Evolutionary conservation across 2,888 invertebrate genomes (phyloP).

Genomic region (Pherbina coryleti): DNA sequence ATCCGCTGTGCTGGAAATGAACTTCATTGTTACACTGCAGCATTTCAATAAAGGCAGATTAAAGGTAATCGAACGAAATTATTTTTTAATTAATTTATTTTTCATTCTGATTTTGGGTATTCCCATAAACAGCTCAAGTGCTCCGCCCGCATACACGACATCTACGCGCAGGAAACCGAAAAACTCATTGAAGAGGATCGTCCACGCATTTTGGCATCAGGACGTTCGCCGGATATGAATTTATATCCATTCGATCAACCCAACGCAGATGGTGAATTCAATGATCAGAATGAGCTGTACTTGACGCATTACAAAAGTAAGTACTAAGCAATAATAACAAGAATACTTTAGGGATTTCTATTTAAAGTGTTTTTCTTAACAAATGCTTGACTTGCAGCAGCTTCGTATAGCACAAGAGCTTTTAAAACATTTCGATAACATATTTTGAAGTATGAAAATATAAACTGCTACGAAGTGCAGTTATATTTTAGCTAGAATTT

Average conservation of each 20-base stretch:
- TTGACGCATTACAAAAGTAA: constrained; percentile 66
- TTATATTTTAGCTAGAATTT: too few relatives aligned
- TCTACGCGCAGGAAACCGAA: constrained; percentile 67
- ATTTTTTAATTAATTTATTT: not conserved
- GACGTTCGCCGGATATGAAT: constrained; percentile 67
- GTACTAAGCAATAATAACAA: constrained; percentile 33
- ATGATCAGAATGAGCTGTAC: constrained; percentile 65
- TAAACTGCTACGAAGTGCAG: too few relatives aligned
- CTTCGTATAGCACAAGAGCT: too few relatives aligned
- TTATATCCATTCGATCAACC: constrained; percentile 67
- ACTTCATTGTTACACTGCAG: constrained; percentile 64
- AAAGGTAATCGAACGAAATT: constrained; percentile 56
- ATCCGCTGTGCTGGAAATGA: constrained; percentile 65
- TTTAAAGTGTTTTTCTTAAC: too few relatives aligned
- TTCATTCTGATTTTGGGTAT: not conserved
- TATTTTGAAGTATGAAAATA: too few relatives aligned
- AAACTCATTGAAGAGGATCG: constrained; percentile 68
- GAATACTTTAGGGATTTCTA: too few relatives aligned
- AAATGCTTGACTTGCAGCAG: too few relatives aligned
- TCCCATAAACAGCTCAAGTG: constrained; percentile 62
- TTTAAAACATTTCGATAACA: too few relatives aligned
- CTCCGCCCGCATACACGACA: constrained; percentile 66
- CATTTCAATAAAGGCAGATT: constrained; percentile 66
- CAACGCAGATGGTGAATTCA: constrained; percentile 57
- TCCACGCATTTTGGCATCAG: constrained; percentile 68